A percentile compares a stretch with the other conserved stretches of the same genome.
Conservation (phyloP, 1,140 invertebrate genomes). For the Bilobella aurantiaca region DNA sequence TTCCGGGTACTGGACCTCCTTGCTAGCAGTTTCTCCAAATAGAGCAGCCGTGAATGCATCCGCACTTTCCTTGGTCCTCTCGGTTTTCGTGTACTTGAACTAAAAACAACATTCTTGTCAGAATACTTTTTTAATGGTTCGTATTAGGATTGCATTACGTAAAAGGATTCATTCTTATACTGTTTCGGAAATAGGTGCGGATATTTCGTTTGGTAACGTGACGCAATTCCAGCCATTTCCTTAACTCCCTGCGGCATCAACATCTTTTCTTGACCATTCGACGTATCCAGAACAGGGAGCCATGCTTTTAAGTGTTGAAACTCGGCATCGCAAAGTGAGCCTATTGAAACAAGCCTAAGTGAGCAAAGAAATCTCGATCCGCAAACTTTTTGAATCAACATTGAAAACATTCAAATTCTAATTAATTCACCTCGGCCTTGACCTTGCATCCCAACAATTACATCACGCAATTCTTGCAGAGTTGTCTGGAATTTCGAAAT, state of each 20-base stretch:
- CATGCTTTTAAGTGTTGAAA: constrained; percentile 43
- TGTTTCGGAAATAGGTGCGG: constrained; percentile 47
- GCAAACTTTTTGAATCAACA: neutral
- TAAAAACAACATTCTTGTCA: constrained; percentile 35
- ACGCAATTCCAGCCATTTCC: constrained; percentile 53
- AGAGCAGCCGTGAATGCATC: constrained; percentile 58
- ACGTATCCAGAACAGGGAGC: constrained; percentile 4
- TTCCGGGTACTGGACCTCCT: constrained; percentile 53
- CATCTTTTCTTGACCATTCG: constrained; percentile 44
- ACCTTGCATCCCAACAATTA: constrained; percentile 43
- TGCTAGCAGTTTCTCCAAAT: constrained; percentile 52
- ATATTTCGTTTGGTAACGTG: constrained; percentile 55
- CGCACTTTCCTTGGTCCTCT: constrained; percentile 61
- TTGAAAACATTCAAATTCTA: neutral
- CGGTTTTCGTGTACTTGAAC: constrained; percentile 63
- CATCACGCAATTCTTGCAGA: constrained; percentile 42
- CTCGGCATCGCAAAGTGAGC: constrained; percentile 37
- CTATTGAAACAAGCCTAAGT: neutral
- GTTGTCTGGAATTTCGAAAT: constrained; percentile 44
- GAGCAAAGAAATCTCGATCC: neutral
- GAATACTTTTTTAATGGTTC: no score
- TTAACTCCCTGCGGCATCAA: constrained; percentile 53
- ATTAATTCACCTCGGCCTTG: constrained; percentile 34
- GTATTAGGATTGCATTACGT: no score
- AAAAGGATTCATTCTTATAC: constrained; percentile 48